A percentile compares a stretch with the other conserved stretches of the same genome.
Evolutionary conservation across 2,888 invertebrate genomes (phyloP).

Genomic region (Erebia palarica): DNA sequence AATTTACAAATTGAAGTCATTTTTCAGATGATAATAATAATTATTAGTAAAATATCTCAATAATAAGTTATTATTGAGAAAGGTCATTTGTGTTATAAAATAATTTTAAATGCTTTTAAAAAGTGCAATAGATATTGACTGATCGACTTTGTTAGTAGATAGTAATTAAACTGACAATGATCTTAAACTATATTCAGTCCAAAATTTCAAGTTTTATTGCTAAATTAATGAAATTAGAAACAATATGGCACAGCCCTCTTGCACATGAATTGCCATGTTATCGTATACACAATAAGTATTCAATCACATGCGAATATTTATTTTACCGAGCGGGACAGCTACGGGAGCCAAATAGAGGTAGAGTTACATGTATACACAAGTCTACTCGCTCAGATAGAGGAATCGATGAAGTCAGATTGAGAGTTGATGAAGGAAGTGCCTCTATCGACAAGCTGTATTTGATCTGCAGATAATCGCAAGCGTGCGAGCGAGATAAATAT

Average conservation of each 20-base stretch:
- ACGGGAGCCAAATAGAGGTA: background rate
- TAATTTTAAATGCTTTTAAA: conserved; percentile 76
- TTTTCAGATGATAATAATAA: background rate
- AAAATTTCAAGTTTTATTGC: conserved; percentile 61
- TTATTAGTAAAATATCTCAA: background rate
- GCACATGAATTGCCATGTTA: conserved; percentile 25
- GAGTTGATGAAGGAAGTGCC: too few relatives aligned
- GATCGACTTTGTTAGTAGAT: conserved; percentile 50
- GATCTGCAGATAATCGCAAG: background rate
- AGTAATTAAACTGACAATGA: conserved; percentile 51
- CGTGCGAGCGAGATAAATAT: background rate
- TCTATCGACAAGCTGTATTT: too few relatives aligned
- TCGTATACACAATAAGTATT: conserved; percentile 36
- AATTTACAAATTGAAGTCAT: conserved; percentile 1
- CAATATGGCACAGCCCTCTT: conserved; percentile 41
- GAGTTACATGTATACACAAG: background rate
- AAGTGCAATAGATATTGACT: conserved; percentile 59
- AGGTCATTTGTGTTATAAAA: conserved; percentile 39
- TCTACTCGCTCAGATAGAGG: background rate
- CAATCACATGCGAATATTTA: background rate
- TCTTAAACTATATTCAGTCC: conserved; percentile 78
- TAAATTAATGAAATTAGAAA: conserved; percentile 54
- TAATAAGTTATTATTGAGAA: conserved; percentile 12
- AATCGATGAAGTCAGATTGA: too few relatives aligned
- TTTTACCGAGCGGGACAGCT: background rate